Percentiles rank a stretch among this genome's conserved stretches.
These are phyloP conservation scores for Pachycephala philippinensis DNA, from an alignment of 2,113 vertebrate genomes.

Conservation along the genomic window DNA sequence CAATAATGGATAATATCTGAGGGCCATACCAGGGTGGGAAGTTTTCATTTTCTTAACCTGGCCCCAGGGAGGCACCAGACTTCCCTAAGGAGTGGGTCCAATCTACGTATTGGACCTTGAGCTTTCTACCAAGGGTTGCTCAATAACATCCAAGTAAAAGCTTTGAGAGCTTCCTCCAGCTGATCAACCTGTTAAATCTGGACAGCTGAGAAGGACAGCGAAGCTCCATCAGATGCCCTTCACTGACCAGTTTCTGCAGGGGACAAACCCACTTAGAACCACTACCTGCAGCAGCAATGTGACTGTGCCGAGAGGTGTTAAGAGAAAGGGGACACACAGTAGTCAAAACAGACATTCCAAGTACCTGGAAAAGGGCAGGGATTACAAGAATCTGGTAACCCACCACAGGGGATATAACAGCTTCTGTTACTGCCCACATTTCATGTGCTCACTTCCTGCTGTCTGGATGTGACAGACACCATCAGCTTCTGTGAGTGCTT, in stretches of 20 bases:
- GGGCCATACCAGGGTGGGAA: not conserved
- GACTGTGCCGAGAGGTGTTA: not conserved
- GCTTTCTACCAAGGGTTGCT: not conserved
- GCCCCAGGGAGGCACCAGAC: not conserved
- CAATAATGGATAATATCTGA: not conserved
- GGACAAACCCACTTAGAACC: not conserved
- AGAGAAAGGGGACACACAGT: not conserved
- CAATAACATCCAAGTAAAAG: not conserved
- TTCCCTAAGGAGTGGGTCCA: not conserved
- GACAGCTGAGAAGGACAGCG: not conserved
- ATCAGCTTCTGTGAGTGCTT: not conserved
- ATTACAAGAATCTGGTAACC: not conserved
- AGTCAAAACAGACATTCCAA: not conserved
- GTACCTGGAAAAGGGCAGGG: not conserved
- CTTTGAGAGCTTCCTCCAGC: not conserved
- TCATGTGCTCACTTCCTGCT: not conserved
- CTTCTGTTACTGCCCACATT: not conserved
- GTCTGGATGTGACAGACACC: not conserved
- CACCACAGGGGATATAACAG: not conserved
- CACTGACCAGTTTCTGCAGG: not conserved
- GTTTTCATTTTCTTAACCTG: not conserved
- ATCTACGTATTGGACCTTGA: not conserved
- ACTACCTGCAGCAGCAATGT: not conserved
- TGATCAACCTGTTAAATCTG: not conserved
- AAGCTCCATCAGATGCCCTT: not conserved